Evolutionary conservation across 1,140 invertebrate genomes (phyloP).

Genomic region (Philopotamus ludificatus): DNA sequence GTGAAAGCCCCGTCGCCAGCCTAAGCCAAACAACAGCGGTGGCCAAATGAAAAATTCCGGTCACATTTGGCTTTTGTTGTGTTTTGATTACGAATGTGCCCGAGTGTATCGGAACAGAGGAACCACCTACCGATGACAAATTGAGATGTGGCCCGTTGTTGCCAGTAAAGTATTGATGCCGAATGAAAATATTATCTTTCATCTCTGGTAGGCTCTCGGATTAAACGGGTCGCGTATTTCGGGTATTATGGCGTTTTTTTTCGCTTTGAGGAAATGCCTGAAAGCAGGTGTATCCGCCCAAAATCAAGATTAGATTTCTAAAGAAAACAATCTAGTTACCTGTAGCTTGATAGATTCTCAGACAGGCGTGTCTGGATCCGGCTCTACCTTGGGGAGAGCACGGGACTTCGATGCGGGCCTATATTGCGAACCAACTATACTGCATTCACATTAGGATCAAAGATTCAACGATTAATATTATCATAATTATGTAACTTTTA

Average conservation of each 20-base stretch:
- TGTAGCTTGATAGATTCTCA: conserved; percentile 24
- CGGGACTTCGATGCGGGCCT: not conserved
- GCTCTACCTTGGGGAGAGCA: not conserved
- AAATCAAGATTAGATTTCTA: conserved; percentile 35
- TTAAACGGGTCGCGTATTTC: not conserved
- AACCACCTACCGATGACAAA: conserved; percentile 28
- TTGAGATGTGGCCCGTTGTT: conserved; percentile 22
- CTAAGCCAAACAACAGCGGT: not conserved
- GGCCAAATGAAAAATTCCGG: conserved; percentile 41
- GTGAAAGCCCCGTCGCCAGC: not conserved
- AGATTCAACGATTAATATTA: no score
- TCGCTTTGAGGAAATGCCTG: conserved; percentile 2
- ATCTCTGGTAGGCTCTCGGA: not conserved
- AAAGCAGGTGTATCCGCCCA: conserved; percentile 33
- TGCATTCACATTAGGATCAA: not conserved
- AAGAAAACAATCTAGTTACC: conserved; percentile 38
- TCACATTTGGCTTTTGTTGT: conserved; percentile 42
- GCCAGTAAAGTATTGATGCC: not conserved
- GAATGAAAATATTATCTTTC: not conserved
- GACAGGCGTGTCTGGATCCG: conserved; percentile 7
- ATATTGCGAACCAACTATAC: not conserved
- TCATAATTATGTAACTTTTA: no score
- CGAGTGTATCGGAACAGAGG: conserved; percentile 19
- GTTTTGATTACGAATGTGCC: conserved; percentile 38
- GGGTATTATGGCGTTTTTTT: not conserved